These are phyloP conservation scores for Synchiropus splendidus DNA, from an alignment of 2,113 vertebrate genomes.

Conservation along the genomic window DNA sequence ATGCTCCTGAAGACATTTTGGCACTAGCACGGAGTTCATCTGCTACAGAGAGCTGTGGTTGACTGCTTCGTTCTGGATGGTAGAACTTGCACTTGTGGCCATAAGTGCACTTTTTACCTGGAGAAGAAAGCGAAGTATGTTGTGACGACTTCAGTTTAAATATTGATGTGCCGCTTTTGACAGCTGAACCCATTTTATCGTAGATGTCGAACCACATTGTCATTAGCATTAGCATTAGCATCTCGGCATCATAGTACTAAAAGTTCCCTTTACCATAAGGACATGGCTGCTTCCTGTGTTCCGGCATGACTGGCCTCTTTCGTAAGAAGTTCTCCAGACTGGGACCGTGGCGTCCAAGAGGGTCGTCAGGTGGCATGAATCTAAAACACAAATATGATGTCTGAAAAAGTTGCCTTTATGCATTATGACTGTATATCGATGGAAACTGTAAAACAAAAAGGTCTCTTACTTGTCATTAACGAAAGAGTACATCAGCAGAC, in stretches of 20 bases:
- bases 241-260: too few species aligned
- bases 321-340: constrained; percentile 96
- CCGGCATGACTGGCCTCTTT: constrained; percentile 85
- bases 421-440: background rate
- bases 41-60: constrained; percentile 88
- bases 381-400: constrained; percentile 37
- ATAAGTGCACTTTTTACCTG: constrained; percentile 96
- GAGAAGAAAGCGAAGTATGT: constrained; percentile 1
- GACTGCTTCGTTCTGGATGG: constrained; percentile 88
- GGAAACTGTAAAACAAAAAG: too few species aligned
- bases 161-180: too few species aligned
- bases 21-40: constrained; percentile 96
- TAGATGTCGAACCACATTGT: too few species aligned
- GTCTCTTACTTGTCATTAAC: constrained; percentile 95
- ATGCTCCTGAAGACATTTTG: constrained; percentile 70
- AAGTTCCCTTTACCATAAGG: constrained; percentile 78
- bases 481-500: constrained; percentile 96
- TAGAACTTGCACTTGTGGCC: constrained; percentile 98
- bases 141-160: too few species aligned
- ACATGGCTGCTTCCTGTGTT: constrained; percentile 92
- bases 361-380: constrained; percentile 98
- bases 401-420: background rate
- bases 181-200: too few species aligned
- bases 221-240: background rate
- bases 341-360: constrained; percentile 91